Evolutionary conservation across 2,113 vertebrate genomes (phyloP).

Genomic region (Psophia crepitans): DNA sequence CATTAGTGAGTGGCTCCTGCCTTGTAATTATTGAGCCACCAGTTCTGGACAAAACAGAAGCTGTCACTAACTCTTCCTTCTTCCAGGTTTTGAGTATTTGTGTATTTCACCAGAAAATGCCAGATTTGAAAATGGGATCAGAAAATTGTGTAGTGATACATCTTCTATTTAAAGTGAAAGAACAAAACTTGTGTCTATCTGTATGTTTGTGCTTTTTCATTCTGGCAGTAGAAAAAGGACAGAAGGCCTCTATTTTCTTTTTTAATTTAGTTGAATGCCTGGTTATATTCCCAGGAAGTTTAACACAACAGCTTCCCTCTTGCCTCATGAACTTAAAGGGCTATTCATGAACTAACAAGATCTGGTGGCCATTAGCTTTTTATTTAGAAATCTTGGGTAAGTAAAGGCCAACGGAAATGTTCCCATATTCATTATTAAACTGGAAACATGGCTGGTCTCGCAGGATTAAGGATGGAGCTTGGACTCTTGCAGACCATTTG

Average conservation of each 20-base stretch:
- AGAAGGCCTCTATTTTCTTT: background rate
- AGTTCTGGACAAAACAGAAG: background rate
- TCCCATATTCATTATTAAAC: background rate
- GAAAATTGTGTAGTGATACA: background rate
- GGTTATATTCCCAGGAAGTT: background rate
- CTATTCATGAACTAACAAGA: conserved; percentile 40
- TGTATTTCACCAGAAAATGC: background rate
- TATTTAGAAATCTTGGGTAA: background rate
- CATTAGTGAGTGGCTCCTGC: background rate
- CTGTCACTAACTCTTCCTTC: background rate
- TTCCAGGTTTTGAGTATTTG: background rate
- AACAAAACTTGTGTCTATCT: background rate
- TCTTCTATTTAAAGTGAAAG: background rate
- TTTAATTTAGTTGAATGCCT: background rate
- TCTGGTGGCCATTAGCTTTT: conserved; percentile 17
- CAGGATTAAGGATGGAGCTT: conserved; percentile 18
- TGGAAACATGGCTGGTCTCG: background rate
- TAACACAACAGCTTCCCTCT: background rate
- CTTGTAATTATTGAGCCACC: background rate
- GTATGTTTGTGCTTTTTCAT: background rate
- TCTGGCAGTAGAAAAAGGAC: background rate
- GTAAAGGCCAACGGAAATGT: background rate
- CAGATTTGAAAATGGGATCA: conserved; percentile 7
- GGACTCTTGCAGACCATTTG: background rate
- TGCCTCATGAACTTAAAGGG: conserved; percentile 58